Base-by-base conservation (phyloP, 2,113 vertebrate species). In the Rhinolophus sinicus region DNA sequence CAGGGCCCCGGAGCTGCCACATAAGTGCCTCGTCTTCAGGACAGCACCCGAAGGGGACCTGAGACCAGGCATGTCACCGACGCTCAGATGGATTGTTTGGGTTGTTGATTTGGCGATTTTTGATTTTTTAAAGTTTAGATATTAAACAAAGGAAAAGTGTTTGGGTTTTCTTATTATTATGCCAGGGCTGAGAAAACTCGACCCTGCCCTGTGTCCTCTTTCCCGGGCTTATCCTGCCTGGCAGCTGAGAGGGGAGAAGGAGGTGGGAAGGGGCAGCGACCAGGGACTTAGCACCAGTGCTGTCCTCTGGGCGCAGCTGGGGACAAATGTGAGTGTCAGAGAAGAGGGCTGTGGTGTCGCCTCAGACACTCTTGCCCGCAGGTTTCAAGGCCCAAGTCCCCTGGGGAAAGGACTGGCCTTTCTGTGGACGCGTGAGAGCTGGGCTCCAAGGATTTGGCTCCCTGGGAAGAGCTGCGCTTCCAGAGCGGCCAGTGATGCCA, bases 141-240 rank as follows among this genome's bases (percentile, higher is more conserved):
- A 98, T 97, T 97, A 97, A 76, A 93, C 88, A 52, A 82, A 90
- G 93, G 58, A 52, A 89, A 91, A 65, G 30, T 21, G 44, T 96
- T 95, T 92, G 97, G 83, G n/a, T 89, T 97, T 98, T 97, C 93
- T 88, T 96, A 81, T 97, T 93, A 93, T 98, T 98, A 97, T 97
- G 33, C 95, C 81, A 78, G 75, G 84, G 90, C 96, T 97, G 94
- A 96, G 96, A 97, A 89, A 88, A 64, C 19, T 47, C 90, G 44
- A 3, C 40, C 64, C 62, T 83, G 93, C 26, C 60, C 70, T 24
- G 0, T 19, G 35, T 40, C 75, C 2, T 47, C 38, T 88, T 69
- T 56, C 58, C 26, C 30, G 24, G 30, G 52, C 44, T 35, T 70
- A 28, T 38, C 72, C 76, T n/a, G 13, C 64, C 47, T 3, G 4